Conservation (phyloP, 2,797 vertebrate species). For the Microhierax caerulescens region DNA sequence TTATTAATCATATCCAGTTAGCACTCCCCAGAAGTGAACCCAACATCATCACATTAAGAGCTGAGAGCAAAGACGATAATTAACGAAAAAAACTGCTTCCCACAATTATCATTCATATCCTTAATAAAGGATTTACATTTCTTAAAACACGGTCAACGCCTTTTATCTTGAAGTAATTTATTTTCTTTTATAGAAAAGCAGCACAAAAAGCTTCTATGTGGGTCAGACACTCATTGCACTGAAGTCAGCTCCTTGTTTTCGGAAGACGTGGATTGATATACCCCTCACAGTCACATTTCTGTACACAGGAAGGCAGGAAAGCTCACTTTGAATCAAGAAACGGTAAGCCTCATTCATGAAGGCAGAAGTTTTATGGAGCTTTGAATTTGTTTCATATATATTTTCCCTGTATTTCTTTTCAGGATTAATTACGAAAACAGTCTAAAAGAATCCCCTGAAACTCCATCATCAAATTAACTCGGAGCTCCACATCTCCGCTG, state of each 20-base stretch:
- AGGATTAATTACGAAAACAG: background rate
- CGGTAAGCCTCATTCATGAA: background rate
- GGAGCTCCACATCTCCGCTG: background rate
- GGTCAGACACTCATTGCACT: background rate
- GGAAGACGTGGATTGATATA: background rate
- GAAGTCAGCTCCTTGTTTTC: background rate
- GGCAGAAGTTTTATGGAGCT: background rate
- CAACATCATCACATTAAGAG: background rate
- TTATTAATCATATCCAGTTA: conserved; percentile 61
- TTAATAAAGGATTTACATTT: conserved; percentile 45
- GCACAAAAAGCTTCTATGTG: background rate
- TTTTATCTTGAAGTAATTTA: background rate
- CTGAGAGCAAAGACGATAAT: conserved; percentile 29
- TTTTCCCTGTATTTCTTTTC: background rate
- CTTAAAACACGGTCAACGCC: background rate
- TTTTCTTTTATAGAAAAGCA: background rate
- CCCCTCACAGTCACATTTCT: background rate
- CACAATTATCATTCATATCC: conserved; percentile 51
- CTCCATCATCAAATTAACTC: background rate
- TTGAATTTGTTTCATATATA: background rate
- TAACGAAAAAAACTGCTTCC: conserved; percentile 13
- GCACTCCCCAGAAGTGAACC: conserved; percentile 19
- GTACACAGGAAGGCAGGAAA: background rate
- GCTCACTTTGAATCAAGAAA: background rate
- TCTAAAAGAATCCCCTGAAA: background rate